A percentile compares a stretch with the other conserved stretches of the same genome.
phyloP scores from a whole-genome alignment of 37 sponge, comb jelly and placozoan species.

The Tethya wilhelma region DNA sequence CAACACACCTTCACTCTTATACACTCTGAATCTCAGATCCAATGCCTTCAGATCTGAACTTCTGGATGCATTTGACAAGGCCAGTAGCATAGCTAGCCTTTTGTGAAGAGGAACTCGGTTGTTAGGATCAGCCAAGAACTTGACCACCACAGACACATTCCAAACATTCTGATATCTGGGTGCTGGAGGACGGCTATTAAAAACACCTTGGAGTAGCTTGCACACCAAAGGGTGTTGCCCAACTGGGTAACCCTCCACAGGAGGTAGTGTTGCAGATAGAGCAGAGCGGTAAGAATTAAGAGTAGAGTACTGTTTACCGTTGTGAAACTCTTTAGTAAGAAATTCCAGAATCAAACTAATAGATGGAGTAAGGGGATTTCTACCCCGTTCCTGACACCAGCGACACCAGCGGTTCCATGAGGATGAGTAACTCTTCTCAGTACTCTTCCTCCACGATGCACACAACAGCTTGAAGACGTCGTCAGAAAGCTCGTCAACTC shows the following conservation, averaged over 20 bases:
- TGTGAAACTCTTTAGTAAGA: neutral
- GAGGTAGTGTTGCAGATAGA: neutral
- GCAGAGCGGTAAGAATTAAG: neutral
- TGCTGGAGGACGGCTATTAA: neutral
- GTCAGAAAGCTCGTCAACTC: neutral
- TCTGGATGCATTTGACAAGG: neutral
- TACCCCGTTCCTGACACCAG: neutral
- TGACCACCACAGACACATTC: too few species aligned
- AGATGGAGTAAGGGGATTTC: neutral
- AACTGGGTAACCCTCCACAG: conserved; percentile 1
- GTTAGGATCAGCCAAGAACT: too few species aligned
- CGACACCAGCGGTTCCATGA: neutral
- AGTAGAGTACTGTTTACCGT: conserved; percentile 9
- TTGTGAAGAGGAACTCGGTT: too few species aligned
- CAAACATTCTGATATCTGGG: neutral
- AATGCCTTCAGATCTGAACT: neutral
- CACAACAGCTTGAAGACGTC: neutral
- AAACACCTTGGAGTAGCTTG: neutral
- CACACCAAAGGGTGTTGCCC: conserved; percentile 7
- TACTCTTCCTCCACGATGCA: neutral
- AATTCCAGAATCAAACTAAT: too few species aligned
- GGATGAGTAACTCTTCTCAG: neutral
- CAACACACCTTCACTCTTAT: neutral
- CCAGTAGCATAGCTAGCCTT: neutral
- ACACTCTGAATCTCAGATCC: neutral